A percentile compares a stretch with the other conserved stretches of the same genome.
Evolutionary conservation across 2,113 vertebrate species (phyloP).

Genomic region (Aramus guarauna): DNA sequence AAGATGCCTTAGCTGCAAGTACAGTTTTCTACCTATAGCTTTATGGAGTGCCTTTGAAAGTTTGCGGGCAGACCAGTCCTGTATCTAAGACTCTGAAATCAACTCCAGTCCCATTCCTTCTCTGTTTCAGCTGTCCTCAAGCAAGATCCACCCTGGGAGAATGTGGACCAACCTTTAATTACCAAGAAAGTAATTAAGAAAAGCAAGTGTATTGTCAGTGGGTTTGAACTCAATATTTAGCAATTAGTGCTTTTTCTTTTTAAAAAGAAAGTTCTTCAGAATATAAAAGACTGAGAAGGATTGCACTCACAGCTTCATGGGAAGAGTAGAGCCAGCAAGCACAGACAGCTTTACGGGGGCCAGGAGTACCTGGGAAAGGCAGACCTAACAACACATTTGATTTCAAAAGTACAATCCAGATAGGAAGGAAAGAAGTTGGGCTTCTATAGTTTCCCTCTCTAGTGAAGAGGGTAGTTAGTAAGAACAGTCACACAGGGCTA

Average conservation of each 20-base stretch:
- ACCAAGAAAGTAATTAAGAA: constrained; percentile 53
- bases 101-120: not conserved
- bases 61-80: not conserved
- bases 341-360: not conserved
- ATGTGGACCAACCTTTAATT: not conserved
- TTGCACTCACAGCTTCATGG: not conserved
- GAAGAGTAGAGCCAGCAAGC: not conserved
- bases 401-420: not conserved
- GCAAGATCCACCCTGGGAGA: not conserved
- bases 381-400: not conserved
- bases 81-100: not conserved
- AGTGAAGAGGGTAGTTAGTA: not conserved
- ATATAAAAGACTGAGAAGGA: not conserved
- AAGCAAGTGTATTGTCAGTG: not conserved
- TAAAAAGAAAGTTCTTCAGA: not conserved
- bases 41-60: not conserved
- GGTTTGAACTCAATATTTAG: constrained; percentile 33
- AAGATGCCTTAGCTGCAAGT: not conserved
- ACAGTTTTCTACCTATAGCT: not conserved
- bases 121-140: not conserved
- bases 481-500: not conserved
- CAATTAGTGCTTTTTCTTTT: not conserved
- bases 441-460: not conserved
- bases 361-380: not conserved
- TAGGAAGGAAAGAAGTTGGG: not conserved